Conservation (phyloP, 1,140 invertebrate species). For the Fopius arisanus region DNA sequence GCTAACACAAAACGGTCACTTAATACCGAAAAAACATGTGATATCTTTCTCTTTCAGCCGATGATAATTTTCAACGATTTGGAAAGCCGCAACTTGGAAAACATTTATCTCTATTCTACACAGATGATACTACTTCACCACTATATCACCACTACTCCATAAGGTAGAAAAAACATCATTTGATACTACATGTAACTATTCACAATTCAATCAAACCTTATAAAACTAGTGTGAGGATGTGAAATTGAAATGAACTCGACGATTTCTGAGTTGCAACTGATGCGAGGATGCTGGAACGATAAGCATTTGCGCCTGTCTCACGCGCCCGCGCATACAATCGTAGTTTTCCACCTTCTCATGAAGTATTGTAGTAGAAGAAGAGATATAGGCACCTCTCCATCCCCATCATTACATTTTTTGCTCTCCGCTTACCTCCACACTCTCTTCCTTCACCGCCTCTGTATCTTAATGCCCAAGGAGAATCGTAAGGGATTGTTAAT, state of each 20-base stretch:
- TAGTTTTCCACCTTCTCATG: conserved; percentile 19
- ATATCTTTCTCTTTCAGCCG: neutral
- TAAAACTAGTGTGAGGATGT: neutral
- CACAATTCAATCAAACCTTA: neutral
- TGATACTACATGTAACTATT: neutral
- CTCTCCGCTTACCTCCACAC: conserved; percentile 5
- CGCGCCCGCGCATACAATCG: conserved; percentile 56
- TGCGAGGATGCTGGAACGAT: conserved; percentile 55
- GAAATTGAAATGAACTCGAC: conserved; percentile 49
- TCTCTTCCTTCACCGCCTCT: conserved; percentile 48
- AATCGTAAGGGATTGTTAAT: conserved; percentile 59
- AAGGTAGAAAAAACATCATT: neutral
- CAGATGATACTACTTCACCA: neutral
- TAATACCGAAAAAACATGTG: neutral
- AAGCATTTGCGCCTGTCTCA: conserved; percentile 58
- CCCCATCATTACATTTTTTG: conserved; percentile 30
- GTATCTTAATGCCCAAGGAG: conserved; percentile 56
- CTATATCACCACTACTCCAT: neutral
- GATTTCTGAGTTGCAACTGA: conserved; percentile 61
- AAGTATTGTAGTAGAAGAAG: neutral
- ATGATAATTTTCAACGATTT: neutral
- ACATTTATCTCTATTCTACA: no score
- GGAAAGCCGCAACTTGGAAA: no score
- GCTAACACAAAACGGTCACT: neutral
- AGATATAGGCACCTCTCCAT: neutral